Evolutionary conservation across 1,140 invertebrate species (phyloP), one percentile per base, ranked within the genome.

Genomic region (Brachionus angularis): DNA sequence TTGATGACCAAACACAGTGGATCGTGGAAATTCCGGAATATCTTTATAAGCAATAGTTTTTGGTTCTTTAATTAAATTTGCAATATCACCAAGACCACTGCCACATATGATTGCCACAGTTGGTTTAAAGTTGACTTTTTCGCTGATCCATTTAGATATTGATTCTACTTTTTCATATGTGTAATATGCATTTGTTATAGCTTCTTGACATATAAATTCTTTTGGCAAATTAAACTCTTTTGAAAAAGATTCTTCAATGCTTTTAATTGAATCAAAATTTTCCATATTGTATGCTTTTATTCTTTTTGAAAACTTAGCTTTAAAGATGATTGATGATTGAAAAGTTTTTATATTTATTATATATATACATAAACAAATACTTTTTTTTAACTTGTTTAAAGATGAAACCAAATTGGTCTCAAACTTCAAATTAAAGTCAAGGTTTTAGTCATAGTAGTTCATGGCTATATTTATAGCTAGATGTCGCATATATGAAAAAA

Each of bases 61-160:
- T 29, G 85, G 83, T 18, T 93, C 85, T 36, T 84, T 83, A 16
- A 97, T 82, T 8, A 84, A 83, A 55, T 96, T 89, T 3, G 89
- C 91, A 25, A 97, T 81, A 0, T 87, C 86, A 74, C 90, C 91
- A 76, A 97, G 85, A 75, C 94, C 94, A 16, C 91, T 91, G 5
- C 94, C 94, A 80, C 93, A 96, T 75, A 97, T 92, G 50, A 98
- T 90, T n/a, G 90, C 93, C 75, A 97, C 87, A 75, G 85, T 86
- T 10, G 93, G 93, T 10, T 62, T 50, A 39, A 70, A 50, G 21
- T 70, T 46, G 12, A 70, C 49, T 34, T 16, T 23, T n/a, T 29
- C 36, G n/a, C 33, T 52, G 8, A 70, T 50, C 29, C 34, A 52
- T 33, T 70, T 52, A 16, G 46, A 31, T 25, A 52, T 70, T 16